Percentiles rank a stretch among this genome's conserved stretches.
These are phyloP conservation scores for Pseudolaguvia tuberculata DNA, from an alignment of 2,113 vertebrate species.

Conservation along the genomic window DNA sequence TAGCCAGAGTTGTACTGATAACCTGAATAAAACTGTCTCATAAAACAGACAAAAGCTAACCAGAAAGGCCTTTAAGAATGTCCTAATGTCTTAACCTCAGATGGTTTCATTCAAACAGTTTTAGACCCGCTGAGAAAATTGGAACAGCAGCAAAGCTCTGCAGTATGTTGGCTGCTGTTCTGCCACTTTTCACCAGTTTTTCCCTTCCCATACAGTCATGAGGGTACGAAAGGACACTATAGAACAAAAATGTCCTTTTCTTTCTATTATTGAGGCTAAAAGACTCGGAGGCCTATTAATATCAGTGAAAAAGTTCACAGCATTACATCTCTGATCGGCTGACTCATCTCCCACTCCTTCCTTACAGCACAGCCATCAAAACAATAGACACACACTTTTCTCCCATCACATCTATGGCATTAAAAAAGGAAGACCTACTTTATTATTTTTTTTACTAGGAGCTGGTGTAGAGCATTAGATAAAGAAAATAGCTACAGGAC, in stretches of 20 bases:
- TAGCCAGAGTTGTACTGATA: not conserved
- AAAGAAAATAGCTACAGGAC: slow-evolving; percentile 9
- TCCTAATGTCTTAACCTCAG: no score
- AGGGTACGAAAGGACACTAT: not conserved
- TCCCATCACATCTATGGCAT: slow-evolving; percentile 17
- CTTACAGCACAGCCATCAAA: slow-evolving; percentile 21
- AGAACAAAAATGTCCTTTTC: not conserved
- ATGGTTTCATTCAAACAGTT: not conserved
- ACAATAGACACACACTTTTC: not conserved
- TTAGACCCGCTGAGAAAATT: not conserved
- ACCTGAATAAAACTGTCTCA: not conserved
- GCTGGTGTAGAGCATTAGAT: slow-evolving; percentile 34
- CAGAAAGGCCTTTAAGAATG: not conserved
- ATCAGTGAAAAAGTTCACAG: not conserved
- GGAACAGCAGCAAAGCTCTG: not conserved
- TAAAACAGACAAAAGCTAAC: not conserved
- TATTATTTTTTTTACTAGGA: slow-evolving; percentile 47
- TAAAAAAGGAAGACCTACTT: slow-evolving; percentile 53
- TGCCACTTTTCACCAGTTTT: not conserved
- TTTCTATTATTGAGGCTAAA: not conserved
- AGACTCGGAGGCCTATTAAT: not conserved
- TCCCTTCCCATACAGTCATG: not conserved
- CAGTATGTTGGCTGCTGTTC: not conserved
- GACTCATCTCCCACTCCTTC: slow-evolving; percentile 33
- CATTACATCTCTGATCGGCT: not conserved